A percentile compares a stretch with the other conserved stretches of the same genome.
phyloP scores from a whole-genome alignment of 2,113 vertebrate genomes.

The Scytalopus superciliaris region DNA sequence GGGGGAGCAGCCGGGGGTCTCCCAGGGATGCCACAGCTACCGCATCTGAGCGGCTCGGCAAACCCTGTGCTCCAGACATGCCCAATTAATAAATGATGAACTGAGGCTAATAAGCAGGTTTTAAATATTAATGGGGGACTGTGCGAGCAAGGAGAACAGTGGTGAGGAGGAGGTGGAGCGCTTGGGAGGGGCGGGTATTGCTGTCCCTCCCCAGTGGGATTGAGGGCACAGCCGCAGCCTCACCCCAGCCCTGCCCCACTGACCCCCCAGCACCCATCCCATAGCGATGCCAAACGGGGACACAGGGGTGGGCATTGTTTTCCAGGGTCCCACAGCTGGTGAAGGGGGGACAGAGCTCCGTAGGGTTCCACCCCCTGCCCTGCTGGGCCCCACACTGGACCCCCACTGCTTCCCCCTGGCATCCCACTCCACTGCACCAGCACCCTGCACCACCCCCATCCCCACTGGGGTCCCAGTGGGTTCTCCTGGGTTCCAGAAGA shows the following conservation, averaged over 20 bases:
- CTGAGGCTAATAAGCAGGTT: slow-evolving; percentile 3
- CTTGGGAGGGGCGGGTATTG: neutral
- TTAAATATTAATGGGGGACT: slow-evolving; percentile 41
- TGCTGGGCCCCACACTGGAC: rapidly evolving
- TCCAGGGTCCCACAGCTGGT: neutral
- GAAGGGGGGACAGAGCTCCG: rapidly evolving
- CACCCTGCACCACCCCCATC: neutral
- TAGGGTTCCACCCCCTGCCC: rapidly evolving
- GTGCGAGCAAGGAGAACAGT: neutral
- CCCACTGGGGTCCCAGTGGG: rapidly evolving
- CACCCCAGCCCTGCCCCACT: rapidly evolving
- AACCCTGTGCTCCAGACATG: neutral
- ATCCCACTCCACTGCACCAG: neutral
- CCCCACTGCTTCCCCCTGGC: neutral
- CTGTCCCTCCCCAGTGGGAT: neutral
- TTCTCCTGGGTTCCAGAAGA: neutral
- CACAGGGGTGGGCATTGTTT: rapidly evolving
- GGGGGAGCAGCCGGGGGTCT: neutral
- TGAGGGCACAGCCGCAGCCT: neutral
- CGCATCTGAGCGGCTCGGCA: neutral
- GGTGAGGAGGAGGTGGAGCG: neutral
- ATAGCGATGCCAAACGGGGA: rapidly evolving
- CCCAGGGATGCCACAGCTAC: neutral
- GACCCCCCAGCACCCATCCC: neutral
- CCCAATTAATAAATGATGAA: slow-evolving; percentile 50